A percentile compares a stretch with the other conserved stretches of the same genome.
phyloP scores from a whole-genome alignment of 2,797 vertebrate genomes.

The Hozukius guyotensis region DNA sequence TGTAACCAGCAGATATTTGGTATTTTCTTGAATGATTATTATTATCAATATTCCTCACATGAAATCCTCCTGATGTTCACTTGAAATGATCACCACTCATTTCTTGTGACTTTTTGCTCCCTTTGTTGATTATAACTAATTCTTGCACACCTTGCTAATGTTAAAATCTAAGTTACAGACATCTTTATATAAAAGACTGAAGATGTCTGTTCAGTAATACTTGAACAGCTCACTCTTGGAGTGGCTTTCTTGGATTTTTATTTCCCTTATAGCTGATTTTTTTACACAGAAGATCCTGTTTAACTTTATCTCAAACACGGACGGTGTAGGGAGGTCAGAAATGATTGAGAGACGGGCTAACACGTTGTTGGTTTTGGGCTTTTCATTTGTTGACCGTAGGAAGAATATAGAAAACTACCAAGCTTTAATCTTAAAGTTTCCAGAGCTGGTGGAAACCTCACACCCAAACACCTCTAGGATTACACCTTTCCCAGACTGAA shows the following conservation, averaged over 20 bases:
- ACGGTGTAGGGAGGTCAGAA: too few relatives aligned
- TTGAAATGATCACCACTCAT: neutral
- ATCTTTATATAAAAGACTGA: too few relatives aligned
- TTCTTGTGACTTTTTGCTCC: neutral
- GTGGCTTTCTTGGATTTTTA: neutral
- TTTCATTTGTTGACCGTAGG: neutral
- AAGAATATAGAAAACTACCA: neutral
- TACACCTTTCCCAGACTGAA: constrained; percentile 1
- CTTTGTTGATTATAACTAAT: neutral
- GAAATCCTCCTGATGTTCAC: neutral
- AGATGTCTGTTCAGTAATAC: too few relatives aligned
- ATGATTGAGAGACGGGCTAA: too few relatives aligned
- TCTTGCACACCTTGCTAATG: too few relatives aligned
- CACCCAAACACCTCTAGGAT: constrained; percentile 13
- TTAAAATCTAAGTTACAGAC: too few relatives aligned
- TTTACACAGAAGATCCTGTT: neutral
- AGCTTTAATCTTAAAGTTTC: too few relatives aligned
- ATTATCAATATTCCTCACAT: too few relatives aligned
- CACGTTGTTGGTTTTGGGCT: neutral
- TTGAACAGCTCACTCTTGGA: neutral
- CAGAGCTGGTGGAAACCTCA: neutral
- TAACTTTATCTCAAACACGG: neutral
- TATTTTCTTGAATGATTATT: too few relatives aligned
- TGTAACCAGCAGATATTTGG: neutral
- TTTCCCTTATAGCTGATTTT: neutral